Conservation (phyloP, 2,888 invertebrate genomes). For the Himalopsyche anomala region DNA sequence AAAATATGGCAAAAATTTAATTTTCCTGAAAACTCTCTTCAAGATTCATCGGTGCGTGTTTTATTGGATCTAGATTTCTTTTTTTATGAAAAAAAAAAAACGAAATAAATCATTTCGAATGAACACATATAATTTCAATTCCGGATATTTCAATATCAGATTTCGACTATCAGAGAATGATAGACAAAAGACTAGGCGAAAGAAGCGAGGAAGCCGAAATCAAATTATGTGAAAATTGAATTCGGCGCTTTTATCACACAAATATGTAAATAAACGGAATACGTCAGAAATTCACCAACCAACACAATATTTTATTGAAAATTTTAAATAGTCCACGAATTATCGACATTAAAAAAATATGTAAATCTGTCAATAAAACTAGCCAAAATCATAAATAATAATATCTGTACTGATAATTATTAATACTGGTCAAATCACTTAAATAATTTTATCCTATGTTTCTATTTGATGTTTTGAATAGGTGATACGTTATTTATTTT, state of each 20-base stretch:
- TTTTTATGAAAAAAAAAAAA: too few relatives aligned
- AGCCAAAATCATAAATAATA: too few relatives aligned
- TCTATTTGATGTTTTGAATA: too few relatives aligned
- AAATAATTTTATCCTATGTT: too few relatives aligned
- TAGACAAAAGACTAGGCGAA: slow-evolving; percentile 31
- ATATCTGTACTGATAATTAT: too few relatives aligned
- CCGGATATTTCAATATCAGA: slow-evolving; percentile 42
- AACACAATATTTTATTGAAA: not conserved
- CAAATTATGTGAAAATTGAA: slow-evolving; percentile 56
- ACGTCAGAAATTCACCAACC: slow-evolving; percentile 2
- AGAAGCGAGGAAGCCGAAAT: slow-evolving; percentile 48
- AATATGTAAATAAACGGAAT: slow-evolving; percentile 44
- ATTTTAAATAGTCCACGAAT: not conserved
- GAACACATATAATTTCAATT: not conserved
- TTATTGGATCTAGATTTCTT: too few relatives aligned
- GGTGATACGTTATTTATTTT: too few relatives aligned
- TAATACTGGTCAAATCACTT: too few relatives aligned
- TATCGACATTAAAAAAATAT: not conserved
- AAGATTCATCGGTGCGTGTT: too few relatives aligned
- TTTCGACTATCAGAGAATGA: not conserved
- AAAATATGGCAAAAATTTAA: too few relatives aligned
- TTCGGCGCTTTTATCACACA: slow-evolving; percentile 52
- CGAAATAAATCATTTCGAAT: not conserved
- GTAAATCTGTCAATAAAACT: too few relatives aligned
- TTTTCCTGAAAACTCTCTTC: too few relatives aligned